A percentile compares a stretch with the other conserved stretches of the same genome.
Evolutionary conservation across 2,888 invertebrate species (phyloP).

Genomic region (Eumerus sabulonum): DNA sequence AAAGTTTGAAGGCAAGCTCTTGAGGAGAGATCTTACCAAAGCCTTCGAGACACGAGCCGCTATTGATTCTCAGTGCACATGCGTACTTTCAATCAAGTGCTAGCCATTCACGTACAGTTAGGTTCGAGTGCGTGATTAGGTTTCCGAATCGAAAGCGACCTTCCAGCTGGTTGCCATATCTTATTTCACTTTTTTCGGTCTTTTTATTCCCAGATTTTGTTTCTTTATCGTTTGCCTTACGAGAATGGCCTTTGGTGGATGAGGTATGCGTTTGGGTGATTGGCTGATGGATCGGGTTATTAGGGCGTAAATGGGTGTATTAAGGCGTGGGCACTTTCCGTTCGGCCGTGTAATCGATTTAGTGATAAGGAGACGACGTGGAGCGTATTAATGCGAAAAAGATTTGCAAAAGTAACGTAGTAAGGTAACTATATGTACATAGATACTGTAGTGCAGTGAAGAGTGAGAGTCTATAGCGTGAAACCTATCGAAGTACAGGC

Average conservation of each 20-base stretch:
- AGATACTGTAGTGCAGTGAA: no score
- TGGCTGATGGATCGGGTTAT: background rate
- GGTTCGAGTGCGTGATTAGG: constrained; percentile 34
- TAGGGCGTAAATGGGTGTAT: constrained; percentile 2
- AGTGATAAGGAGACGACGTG: background rate
- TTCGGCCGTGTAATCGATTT: constrained; percentile 12
- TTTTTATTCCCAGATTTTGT: constrained; percentile 7
- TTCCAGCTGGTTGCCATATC: constrained; percentile 28
- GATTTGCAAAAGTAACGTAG: no score
- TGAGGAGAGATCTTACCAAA: no score
- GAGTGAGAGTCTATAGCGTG: no score
- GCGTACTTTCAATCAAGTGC: background rate
- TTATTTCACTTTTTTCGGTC: constrained; percentile 4
- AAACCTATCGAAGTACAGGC: no score
- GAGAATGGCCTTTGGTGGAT: background rate
- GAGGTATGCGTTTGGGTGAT: background rate
- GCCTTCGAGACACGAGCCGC: no score
- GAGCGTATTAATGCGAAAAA: background rate
- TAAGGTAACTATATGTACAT: no score
- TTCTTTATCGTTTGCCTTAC: background rate
- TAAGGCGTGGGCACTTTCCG: constrained; percentile 12
- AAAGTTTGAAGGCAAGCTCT: constrained; percentile 30
- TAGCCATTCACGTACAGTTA: constrained; percentile 25
- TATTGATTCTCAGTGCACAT: background rate
- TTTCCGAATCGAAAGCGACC: constrained; percentile 30